Evolutionary conservation across 2,888 invertebrate genomes (phyloP).

Genomic region (Plagodis dolabraria): DNA sequence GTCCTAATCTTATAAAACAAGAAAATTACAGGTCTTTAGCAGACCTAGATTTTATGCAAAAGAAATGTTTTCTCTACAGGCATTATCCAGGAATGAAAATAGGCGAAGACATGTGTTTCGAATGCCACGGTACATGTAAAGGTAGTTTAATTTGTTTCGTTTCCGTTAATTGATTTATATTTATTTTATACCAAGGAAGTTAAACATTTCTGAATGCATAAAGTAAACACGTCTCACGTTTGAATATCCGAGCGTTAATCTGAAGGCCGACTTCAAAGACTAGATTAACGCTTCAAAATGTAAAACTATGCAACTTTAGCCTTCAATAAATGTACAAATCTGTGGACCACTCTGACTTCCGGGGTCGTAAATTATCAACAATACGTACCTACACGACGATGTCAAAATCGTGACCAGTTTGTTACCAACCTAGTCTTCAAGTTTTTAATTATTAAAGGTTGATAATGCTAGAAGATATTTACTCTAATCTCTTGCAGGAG

Average conservation of each 20-base stretch:
- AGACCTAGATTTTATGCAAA: too few species aligned
- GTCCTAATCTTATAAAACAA: too few species aligned
- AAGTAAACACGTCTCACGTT: neutral
- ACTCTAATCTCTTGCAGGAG: neutral
- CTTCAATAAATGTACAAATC: constrained; percentile 23
- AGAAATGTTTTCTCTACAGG: too few species aligned
- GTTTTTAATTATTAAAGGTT: neutral
- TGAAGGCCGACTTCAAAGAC: constrained; percentile 20
- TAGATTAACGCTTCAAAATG: constrained; percentile 11
- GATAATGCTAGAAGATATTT: neutral
- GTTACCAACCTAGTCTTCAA: constrained; percentile 6
- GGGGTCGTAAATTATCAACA: constrained; percentile 6
- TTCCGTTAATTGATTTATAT: too few species aligned
- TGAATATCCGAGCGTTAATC: neutral
- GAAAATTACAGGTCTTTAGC: too few species aligned
- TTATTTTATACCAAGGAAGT: too few species aligned
- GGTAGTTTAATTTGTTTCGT: too few species aligned
- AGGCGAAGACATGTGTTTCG: too few species aligned
- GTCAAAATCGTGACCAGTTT: constrained; percentile 2
- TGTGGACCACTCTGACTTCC: constrained; percentile 14
- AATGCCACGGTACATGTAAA: too few species aligned
- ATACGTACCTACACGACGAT: neutral
- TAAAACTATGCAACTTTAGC: constrained; percentile 11
- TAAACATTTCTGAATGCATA: too few species aligned
- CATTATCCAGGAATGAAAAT: too few species aligned